phyloP scores from a whole-genome alignment of 2,797 vertebrate genomes.

The Mormyrus hasselquistii region DNA sequence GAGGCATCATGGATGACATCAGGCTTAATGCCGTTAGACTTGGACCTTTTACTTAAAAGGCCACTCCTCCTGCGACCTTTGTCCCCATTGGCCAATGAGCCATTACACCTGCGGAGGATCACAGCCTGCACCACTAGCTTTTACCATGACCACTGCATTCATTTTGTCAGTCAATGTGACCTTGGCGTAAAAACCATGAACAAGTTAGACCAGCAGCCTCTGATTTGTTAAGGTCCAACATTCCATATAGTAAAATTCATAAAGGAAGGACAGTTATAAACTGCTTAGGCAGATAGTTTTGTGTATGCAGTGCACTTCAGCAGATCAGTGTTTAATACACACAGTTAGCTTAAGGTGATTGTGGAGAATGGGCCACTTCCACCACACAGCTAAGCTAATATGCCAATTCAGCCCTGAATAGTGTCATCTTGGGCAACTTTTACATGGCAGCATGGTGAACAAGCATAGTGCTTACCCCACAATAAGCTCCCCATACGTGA shows the following conservation, averaged over 20 bases:
- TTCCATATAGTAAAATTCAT: not conserved
- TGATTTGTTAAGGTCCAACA: not conserved
- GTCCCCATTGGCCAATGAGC: slow-evolving; percentile 40
- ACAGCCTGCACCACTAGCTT: too few species aligned
- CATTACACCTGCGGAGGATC: too few species aligned
- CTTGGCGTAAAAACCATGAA: not conserved
- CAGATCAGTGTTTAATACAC: not conserved
- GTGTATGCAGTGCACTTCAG: not conserved
- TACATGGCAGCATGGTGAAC: not conserved
- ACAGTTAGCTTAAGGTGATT: not conserved
- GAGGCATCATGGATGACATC: slow-evolving; percentile 45
- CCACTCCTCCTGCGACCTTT: slow-evolving; percentile 78
- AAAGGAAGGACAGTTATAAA: not conserved
- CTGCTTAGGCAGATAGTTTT: not conserved
- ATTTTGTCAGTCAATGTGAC: not conserved
- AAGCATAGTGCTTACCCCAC: slow-evolving; percentile 70
- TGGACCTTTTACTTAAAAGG: slow-evolving; percentile 73
- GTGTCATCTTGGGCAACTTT: not conserved
- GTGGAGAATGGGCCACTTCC: not conserved
- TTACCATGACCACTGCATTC: too few species aligned
- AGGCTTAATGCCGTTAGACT: slow-evolving; percentile 79
- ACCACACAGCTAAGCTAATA: not conserved
- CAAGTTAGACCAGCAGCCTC: not conserved
- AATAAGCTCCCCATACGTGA: slow-evolving; percentile 84
- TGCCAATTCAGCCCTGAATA: not conserved